Conservation (phyloP, 2,888 invertebrate species). For the Caenorhabditis becei region DNA sequence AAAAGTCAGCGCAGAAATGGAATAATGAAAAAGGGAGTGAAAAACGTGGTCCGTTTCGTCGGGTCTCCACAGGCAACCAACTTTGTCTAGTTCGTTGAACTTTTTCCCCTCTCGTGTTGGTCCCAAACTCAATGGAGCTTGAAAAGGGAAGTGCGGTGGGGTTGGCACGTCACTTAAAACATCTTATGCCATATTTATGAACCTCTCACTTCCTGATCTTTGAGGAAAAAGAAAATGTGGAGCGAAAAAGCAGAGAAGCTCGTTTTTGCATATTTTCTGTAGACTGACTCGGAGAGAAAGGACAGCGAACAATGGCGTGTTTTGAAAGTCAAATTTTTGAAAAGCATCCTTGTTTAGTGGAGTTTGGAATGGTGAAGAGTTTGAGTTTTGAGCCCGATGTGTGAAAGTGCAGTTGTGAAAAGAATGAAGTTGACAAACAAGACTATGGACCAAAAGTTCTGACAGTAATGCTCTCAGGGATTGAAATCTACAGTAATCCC, state of each 20-base stretch:
- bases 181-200: constrained; percentile 31
- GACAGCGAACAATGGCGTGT: not conserved
- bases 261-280: constrained; percentile 3
- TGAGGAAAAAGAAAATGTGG: not conserved
- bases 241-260: no score
- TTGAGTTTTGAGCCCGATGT: no score
- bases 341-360: no score
- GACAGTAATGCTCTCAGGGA: no score
- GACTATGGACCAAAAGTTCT: no score
- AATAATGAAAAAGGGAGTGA: not conserved
- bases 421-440: no score
- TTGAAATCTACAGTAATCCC: no score
- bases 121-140: constrained; percentile 41
- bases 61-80: constrained; percentile 29
- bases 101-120: constrained; percentile 9
- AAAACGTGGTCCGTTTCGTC: not conserved
- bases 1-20: constrained; percentile 29
- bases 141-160: constrained; percentile 40
- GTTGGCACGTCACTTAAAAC: constrained; percentile 48
- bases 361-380: no score
- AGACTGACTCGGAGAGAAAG: not conserved
- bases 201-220: constrained; percentile 16
- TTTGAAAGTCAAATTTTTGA: constrained; percentile 1
- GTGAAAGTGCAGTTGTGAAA: no score
- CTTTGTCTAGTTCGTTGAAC: constrained; percentile 1